Percentiles rank a stretch among this genome's conserved stretches.
Conservation (phyloP, 2,797 vertebrate genomes). For the Acipenser oxyrinchus region DNA sequence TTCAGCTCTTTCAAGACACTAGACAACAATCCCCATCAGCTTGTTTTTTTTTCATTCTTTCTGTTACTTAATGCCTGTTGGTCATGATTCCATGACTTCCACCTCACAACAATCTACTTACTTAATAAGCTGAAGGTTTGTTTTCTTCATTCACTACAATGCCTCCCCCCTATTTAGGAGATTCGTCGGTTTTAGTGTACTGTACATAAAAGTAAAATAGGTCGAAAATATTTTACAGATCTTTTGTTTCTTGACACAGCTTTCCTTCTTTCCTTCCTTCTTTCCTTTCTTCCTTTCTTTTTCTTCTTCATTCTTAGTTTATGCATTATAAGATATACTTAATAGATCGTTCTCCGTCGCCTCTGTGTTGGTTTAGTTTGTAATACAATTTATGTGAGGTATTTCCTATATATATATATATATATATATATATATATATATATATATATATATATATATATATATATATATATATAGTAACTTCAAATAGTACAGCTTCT, state of each 20-base stretch:
- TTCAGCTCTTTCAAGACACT: slow-evolving; percentile 31
- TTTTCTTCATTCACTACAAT: slow-evolving; percentile 14
- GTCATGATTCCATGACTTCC: slow-evolving; percentile 14
- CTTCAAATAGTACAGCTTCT: no score
- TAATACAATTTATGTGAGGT: neutral
- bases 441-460: neutral
- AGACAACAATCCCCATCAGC: slow-evolving; percentile 37
- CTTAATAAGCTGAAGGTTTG: neutral
- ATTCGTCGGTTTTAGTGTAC: neutral
- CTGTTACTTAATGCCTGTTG: slow-evolving; percentile 2
- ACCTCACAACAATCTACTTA: slow-evolving; percentile 13
- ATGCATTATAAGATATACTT: neutral
- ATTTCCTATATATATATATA: neutral
- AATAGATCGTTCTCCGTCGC: no score
- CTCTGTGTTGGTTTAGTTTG: no score
- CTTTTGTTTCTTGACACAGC: neutral
- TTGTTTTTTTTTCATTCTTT: slow-evolving; percentile 14
- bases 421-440: neutral
- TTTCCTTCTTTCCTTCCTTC: neutral
- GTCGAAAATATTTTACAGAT: neutral
- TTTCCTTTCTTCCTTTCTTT: neutral
- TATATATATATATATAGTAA: no score
- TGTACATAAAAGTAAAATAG: neutral
- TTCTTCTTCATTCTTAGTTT: neutral
- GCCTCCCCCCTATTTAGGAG: no score